phyloP scores from a whole-genome alignment of 2,113 vertebrate species.

The Danionella cerebrum region DNA sequence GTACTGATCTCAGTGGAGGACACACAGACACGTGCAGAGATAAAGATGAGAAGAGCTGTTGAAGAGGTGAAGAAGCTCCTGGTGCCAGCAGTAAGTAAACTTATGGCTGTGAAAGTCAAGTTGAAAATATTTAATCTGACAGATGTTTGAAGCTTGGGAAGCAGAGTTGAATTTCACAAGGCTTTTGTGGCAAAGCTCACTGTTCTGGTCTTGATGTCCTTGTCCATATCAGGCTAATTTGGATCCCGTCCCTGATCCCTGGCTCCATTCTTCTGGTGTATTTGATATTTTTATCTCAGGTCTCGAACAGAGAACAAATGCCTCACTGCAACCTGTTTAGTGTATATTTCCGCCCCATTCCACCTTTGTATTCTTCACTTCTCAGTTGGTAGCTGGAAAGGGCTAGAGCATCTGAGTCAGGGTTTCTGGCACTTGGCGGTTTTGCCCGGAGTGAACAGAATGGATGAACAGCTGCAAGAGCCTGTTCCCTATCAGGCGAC shows the following conservation, averaged over 20 bases:
- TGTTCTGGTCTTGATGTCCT: neutral
- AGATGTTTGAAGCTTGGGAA: neutral
- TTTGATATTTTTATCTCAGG: slow-evolving; percentile 23
- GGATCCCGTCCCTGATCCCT: slow-evolving; percentile 20
- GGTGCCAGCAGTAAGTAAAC: slow-evolving; percentile 69
- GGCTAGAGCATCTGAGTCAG: slow-evolving; percentile 34
- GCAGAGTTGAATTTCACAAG: neutral
- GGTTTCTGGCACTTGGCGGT: slow-evolving; percentile 16
- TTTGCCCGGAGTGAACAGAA: slow-evolving; percentile 48
- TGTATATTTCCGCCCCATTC: slow-evolving; percentile 40
- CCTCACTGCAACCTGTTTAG: neutral
- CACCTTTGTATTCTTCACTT: slow-evolving; percentile 24
- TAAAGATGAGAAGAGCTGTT: slow-evolving; percentile 73
- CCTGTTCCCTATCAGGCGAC: slow-evolving; percentile 45
- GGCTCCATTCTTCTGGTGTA: neutral
- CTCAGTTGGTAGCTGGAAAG: slow-evolving; percentile 30
- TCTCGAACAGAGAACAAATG: slow-evolving; percentile 29
- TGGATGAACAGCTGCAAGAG: slow-evolving; percentile 49
- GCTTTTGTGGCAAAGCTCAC: neutral
- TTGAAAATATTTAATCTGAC: neutral
- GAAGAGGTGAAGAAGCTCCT: slow-evolving; percentile 79
- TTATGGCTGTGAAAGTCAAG: neutral
- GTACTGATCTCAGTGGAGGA: slow-evolving; percentile 77
- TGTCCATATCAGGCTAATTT: slow-evolving; percentile 21
- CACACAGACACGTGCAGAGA: slow-evolving; percentile 69